A percentile compares a stretch with the other conserved stretches of the same genome.
phyloP scores from a whole-genome alignment of 2,113 vertebrate genomes.

The Oncorhynchus tshawytscha region DNA sequence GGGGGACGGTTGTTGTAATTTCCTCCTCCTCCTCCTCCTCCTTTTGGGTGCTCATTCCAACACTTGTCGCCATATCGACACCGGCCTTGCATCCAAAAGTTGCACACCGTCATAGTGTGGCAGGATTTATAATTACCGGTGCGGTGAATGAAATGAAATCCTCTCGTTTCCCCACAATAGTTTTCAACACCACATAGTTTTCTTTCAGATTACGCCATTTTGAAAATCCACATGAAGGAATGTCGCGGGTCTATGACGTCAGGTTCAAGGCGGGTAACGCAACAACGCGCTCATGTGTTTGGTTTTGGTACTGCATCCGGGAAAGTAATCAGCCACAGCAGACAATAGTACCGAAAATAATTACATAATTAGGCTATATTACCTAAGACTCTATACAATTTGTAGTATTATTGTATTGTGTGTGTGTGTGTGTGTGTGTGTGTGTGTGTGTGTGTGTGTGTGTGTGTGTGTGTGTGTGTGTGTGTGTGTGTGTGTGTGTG shows the following conservation, averaged over 20 bases:
- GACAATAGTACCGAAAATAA: not conserved
- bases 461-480: too few relatives aligned
- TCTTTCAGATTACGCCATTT: not conserved
- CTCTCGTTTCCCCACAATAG: not conserved
- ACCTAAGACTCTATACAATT: too few relatives aligned
- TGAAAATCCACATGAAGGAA: not conserved
- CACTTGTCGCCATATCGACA: conserved; percentile 84
- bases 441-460: too few relatives aligned
- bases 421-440: too few relatives aligned
- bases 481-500: too few relatives aligned
- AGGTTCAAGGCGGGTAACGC: not conserved
- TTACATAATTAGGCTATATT: not conserved
- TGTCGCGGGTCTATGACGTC: not conserved
- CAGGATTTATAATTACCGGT: not conserved
- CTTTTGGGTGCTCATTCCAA: conserved; percentile 84
- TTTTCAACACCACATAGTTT: not conserved
- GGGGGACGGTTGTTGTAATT: conserved; percentile 7
- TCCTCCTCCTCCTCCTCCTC: conserved; percentile 57
- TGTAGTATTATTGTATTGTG: too few relatives aligned
- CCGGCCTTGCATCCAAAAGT: conserved; percentile 81
- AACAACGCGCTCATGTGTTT: not conserved
- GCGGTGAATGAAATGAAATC: not conserved
- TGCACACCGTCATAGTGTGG: conserved; percentile 77
- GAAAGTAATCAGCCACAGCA: not conserved
- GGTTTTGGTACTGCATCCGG: not conserved